Percentiles rank a stretch among this genome's conserved stretches.
These are phyloP conservation scores for Eustalomyia histrio DNA, from an alignment of 2,888 invertebrate genomes.

Conservation along the genomic window DNA sequence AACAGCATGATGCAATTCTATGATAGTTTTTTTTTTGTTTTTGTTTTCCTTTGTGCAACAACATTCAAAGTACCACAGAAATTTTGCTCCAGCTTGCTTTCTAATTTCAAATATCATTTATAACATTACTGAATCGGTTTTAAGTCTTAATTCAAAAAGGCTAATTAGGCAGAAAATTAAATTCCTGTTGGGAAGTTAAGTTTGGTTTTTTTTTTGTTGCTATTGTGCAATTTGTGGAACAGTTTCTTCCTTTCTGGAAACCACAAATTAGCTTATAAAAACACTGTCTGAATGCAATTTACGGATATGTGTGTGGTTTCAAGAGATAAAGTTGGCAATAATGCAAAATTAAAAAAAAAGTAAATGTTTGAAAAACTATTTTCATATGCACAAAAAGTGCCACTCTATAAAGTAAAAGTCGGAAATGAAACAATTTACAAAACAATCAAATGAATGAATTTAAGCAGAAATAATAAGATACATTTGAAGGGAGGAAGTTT, in stretches of 20 bases:
- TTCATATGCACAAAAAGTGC: background rate
- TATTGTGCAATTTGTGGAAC: background rate
- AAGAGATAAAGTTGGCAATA: background rate
- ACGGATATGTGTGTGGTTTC: background rate
- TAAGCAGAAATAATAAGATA: slow-evolving; percentile 4
- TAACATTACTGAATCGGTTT: background rate
- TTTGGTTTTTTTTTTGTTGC: background rate
- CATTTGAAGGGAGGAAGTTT: background rate
- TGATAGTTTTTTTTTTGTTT: background rate
- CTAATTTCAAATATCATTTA: background rate
- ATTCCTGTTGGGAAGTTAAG: slow-evolving; percentile 25
- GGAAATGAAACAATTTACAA: slow-evolving; percentile 29
- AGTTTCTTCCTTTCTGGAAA: slow-evolving; percentile 1
- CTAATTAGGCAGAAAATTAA: slow-evolving; percentile 34
- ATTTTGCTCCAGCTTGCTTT: background rate
- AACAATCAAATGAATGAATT: slow-evolving; percentile 25
- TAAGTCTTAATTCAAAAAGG: slow-evolving; percentile 19
- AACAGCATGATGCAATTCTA: background rate
- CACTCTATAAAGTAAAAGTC: slow-evolving; percentile 17
- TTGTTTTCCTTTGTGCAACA: background rate
- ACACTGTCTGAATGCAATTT: slow-evolving; percentile 14
- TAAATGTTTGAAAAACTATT: background rate
- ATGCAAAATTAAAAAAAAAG: background rate
- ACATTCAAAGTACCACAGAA: background rate
- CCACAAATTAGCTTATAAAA: slow-evolving; percentile 4